These are phyloP conservation scores for Drosophila anceps DNA, from an alignment of 2,888 invertebrate genomes.

Conservation along the genomic window DNA sequence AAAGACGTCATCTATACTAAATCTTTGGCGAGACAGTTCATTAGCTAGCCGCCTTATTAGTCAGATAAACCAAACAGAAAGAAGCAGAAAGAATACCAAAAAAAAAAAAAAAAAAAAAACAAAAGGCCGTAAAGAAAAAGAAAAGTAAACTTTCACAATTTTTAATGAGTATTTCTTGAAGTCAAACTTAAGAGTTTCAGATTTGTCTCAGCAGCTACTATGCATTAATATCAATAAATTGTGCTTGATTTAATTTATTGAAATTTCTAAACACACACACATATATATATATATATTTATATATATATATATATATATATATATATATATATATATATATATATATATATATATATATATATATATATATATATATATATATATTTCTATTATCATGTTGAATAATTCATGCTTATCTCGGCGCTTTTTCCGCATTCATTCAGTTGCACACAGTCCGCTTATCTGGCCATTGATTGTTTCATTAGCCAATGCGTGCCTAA, in stretches of 20 bases:
- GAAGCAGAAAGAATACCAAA: too few species aligned
- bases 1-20: slow-evolving; percentile 34
- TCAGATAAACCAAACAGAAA: slow-evolving; percentile 19
- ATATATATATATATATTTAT: neutral
- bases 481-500: slow-evolving; percentile 48
- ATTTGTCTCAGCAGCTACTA: slow-evolving; percentile 33
- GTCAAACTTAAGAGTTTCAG: neutral
- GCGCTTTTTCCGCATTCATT: slow-evolving; percentile 66
- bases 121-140: slow-evolving; percentile 45
- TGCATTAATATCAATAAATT: slow-evolving; percentile 61
- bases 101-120: slow-evolving; percentile 5
- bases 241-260: slow-evolving; percentile 65
- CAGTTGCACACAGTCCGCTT: slow-evolving; percentile 17
- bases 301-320: neutral
- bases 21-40: slow-evolving; percentile 61
- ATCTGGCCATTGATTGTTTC: slow-evolving; percentile 32
- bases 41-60: slow-evolving; percentile 51
- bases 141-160: slow-evolving; percentile 78
- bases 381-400: slow-evolving; percentile 1
- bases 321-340: neutral
- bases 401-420: slow-evolving; percentile 34
- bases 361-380: neutral
- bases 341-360: neutral
- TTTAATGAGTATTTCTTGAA: slow-evolving; percentile 48
- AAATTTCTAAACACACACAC: slow-evolving; percentile 52